Evolutionary conservation across 2,888 invertebrate species (phyloP), one percentile per base, ranked within the genome.

Genomic region (Scaptomyza reducta): DNA sequence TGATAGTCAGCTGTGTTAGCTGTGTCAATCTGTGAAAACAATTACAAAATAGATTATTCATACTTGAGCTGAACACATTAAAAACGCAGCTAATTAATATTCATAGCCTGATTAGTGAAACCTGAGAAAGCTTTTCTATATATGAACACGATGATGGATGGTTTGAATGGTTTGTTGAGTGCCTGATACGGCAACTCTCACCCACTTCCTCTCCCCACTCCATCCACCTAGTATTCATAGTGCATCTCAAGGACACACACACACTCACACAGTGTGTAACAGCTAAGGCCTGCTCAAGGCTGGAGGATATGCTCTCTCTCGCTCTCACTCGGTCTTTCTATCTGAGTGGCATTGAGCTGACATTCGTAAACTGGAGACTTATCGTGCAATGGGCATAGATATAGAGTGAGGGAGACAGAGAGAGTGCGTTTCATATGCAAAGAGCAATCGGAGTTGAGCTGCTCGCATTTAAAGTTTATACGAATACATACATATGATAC

Each of bases 301-400:
- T 35, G 61, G 72, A 61, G 50, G 35, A 41, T 33, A 3, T 16
- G n/a, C 31, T 27, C 25, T 6, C 13, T 35, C 29, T 41, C 35
- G 16, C 42, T 14, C 4, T 13, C 14, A n/a, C n/a, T n/a, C n/a
- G n/a, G n/a, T 45, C n/a, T 44, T 6, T 45, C 14, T 38, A 14
- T 38, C 18, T 51, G n/a, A n/a, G 6, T 68, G 63, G 45, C 72
- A 56, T 63, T 74, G 63, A 41, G 29, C 31, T 44, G 45, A 7
- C 72, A 72, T 72, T 72, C 74, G 72, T 57, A 56, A 74, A 73
- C 61, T 66, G 53, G 56, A 51, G 55, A 18, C 35, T 40, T 55
- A 22, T 9, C 27, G 4, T n/a, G 10, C 16, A 13, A 31, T 9
- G 31, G 31, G 29, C 46, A 16, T 7, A 29, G 4, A 4, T 31